Percentiles rank a stretch among this genome's conserved stretches.
These are phyloP conservation scores for Heliornis fulica DNA, from an alignment of 2,113 vertebrate genomes.

Conservation along the genomic window DNA sequence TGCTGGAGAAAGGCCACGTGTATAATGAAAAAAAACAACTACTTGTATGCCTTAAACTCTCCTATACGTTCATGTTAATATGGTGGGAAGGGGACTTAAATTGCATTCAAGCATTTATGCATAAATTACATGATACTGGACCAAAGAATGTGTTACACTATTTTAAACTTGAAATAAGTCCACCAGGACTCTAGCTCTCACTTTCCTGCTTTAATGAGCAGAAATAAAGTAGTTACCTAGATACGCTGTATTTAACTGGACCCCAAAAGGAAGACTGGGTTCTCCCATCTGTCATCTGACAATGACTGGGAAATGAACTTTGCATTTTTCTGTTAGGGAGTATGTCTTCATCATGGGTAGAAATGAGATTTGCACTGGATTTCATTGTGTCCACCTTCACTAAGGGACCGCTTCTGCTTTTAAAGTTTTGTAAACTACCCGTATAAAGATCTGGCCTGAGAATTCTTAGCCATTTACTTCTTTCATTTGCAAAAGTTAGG, in stretches of 20 bases:
- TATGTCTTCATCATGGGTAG: not conserved
- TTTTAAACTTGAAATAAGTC: not conserved
- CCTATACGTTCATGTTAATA: not conserved
- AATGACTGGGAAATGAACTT: too few relatives aligned
- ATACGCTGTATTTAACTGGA: not conserved
- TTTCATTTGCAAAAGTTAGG: not conserved
- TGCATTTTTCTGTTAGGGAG: accelerated
- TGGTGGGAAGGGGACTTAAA: not conserved
- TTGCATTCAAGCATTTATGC: not conserved
- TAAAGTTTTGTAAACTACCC: not conserved
- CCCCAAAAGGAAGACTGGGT: not conserved
- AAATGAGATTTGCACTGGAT: not conserved
- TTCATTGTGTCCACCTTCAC: not conserved
- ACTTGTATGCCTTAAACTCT: not conserved
- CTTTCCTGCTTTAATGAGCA: not conserved
- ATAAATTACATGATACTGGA: not conserved
- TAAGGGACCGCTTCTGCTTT: not conserved
- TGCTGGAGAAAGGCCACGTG: not conserved
- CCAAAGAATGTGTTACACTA: not conserved
- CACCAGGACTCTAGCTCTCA: not conserved
- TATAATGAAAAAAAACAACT: not conserved
- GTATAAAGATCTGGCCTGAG: accelerated
- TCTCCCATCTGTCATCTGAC: not conserved
- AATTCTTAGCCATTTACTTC: not conserved
- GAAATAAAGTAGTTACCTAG: not conserved